Evolutionary conservation across 2,113 vertebrate genomes (phyloP), one percentile per base, ranked within the genome.

Genomic region (Excalfactoria chinensis): DNA sequence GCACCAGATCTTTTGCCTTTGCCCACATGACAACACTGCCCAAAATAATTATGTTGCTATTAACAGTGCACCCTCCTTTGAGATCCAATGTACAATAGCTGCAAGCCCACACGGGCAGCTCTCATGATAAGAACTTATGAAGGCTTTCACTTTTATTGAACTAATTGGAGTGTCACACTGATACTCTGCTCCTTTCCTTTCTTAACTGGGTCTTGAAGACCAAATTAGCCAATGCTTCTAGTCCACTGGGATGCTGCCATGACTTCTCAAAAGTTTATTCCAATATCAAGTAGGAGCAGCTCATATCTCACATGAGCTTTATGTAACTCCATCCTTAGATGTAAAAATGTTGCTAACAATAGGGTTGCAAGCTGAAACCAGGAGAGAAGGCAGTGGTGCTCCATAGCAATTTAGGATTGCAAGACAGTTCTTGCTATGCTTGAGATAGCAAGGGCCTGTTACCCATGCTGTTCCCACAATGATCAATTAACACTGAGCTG

Each of bases 1-100:
- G 43, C n/a, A 37, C 53, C 26, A 60, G 43, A 62, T 30, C 34
- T 20, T 75, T 37, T 62, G 51, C 56, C 66, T 83, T 67, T 70
- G 32, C 82, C 35, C 25, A 2, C 25, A 2, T 1, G 37, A 6
- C 26, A 2, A 9, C 3, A 0, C 67, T 17, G 37, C 2, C 5
- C 55, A 49, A 63, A 44, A 64, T 40, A 14, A 14, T 12, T 49
- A 5, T 53, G 1, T 6, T 37, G 70, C 74, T 62, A 13, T 18
- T 22, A 22, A 4, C 2, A 7, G 34, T 7, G 16, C 46, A 0
- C 25, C 28, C 25, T 23, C 20, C 41, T 13, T 32, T 15, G 9
- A 51, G 48, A 58, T 4, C 32, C 34, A 84, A 60, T 16, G 23
- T 21, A 68, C 30, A 3, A 1, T 13, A 48, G 28, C 75, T 80